Base-by-base conservation (phyloP, 53 echinoderm and acorn worm species). In the Hippasteria phrygiana region DNA sequence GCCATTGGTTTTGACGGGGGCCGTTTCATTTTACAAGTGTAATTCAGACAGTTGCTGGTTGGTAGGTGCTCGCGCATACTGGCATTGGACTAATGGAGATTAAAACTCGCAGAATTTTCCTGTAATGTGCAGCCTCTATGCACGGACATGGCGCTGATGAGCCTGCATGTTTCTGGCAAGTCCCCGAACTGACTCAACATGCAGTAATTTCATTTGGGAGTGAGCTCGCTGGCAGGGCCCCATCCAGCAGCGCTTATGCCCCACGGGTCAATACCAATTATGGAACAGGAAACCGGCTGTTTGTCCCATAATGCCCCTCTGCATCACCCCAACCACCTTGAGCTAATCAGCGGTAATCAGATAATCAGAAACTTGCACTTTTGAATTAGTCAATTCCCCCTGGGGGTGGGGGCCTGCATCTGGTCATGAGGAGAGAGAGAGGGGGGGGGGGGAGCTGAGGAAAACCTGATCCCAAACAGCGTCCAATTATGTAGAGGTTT, bases 331-430 rank as follows among this genome's bases (percentile, higher is more conserved):
- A 66, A 66, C 82, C 82, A 82, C 82, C 66, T 82, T 80, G 80
- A 80, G 80, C 17, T 80, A 80, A 80, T 80, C 80, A 80, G 66
- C 18, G 28, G 65, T 82, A 82, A 82, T 82, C 82, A 82, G 82
- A 82, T 82, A 82, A 82, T 82, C 82, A 82, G 82, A 82, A 82
- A 82, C 82, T 82, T 82, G 82, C 82, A 82, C 82, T 82, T 82
- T 82, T 82, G 67, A 82, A 82, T 82, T 82, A 82, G 65, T 45
- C 16, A 37, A 35, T 67, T 65, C 82, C 45, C 82, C 82, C 33
- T 27, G 0, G 66, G 82, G 82, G 42, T 22, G 33, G 82, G 42
- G 38, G 33, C 66, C 66, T 67, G 59, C 59, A 22, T 35, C 78
- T 17, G 45, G 62, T 62, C 82, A 77, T 82, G 64, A 35, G 40